These are phyloP conservation scores for Clytia hemisphaerica DNA, from an alignment of 30 jellyfish, hydroid and myxozoan species.

Conservation along the genomic window DNA sequence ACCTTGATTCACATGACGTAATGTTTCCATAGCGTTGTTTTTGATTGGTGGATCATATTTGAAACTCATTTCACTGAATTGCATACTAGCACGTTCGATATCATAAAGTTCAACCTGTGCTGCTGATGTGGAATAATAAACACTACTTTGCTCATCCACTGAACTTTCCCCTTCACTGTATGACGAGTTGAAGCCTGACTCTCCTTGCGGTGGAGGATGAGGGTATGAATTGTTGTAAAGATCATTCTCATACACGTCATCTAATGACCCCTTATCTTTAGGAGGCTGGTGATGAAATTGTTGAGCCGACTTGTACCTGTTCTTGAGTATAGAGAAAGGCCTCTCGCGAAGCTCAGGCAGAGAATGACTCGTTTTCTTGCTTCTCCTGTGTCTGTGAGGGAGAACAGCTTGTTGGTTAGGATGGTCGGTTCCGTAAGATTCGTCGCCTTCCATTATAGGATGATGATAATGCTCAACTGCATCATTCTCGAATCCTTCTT, in stretches of 20 bases:
- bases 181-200: conserved; percentile 78
- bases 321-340: too few species aligned
- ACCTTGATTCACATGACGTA: conserved; percentile 36
- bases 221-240: not conserved
- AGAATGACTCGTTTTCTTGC: too few species aligned
- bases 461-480: too few species aligned
- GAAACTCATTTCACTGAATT: conserved; percentile 90
- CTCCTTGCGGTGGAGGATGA: conserved; percentile 50
- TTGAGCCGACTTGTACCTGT: too few species aligned
- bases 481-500: not conserved
- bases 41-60: conserved; percentile 39
- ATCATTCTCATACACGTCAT: not conserved
- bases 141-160: conserved; percentile 20
- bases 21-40: conserved; percentile 29
- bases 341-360: too few species aligned
- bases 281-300: too few species aligned
- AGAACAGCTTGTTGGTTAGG: too few species aligned
- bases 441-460: too few species aligned
- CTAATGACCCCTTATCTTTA: too few species aligned
- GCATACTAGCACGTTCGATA: conserved; percentile 71
- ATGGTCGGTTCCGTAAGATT: too few species aligned
- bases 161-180: conserved; percentile 53
- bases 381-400: too few species aligned
- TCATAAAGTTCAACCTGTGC: conserved; percentile 70
- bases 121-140: too few species aligned